Percentiles rank a stretch among this genome's conserved stretches.
Conservation (phyloP, 2,888 invertebrate species). For the Epistrophe grossulariae region DNA sequence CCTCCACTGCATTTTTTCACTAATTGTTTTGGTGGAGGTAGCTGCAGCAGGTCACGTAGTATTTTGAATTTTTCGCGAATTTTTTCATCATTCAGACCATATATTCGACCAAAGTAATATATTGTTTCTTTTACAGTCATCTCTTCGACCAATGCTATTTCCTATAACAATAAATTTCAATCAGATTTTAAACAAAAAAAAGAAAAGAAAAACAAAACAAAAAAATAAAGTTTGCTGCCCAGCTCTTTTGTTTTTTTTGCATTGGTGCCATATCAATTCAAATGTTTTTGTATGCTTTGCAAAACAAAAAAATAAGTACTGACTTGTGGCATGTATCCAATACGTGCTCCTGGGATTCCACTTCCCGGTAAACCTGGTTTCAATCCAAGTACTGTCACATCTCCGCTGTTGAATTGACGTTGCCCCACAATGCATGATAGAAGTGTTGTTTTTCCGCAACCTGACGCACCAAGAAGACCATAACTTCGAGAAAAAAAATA, state of each 20-base stretch:
- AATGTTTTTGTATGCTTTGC: slow-evolving; percentile 7
- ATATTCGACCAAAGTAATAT: slow-evolving; percentile 93
- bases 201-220: background rate
- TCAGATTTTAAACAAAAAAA: background rate
- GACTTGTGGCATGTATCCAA: slow-evolving; percentile 95
- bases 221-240: slow-evolving; percentile 25
- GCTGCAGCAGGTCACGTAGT: slow-evolving; percentile 89
- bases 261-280: slow-evolving; percentile 25
- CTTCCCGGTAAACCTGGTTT: slow-evolving; percentile 88
- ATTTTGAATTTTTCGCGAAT: slow-evolving; percentile 88
- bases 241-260: slow-evolving; percentile 61
- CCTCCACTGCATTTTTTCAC: slow-evolving; percentile 93
- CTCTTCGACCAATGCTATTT: slow-evolving; percentile 91
- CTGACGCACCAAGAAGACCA: slow-evolving; percentile 94
- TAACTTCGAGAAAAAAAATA: slow-evolving; percentile 85
- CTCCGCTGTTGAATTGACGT: slow-evolving; percentile 89
- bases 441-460: slow-evolving; percentile 95
- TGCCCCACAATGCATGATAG: slow-evolving; percentile 93
- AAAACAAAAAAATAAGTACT: slow-evolving; percentile 39
- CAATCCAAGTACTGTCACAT: slow-evolving; percentile 90
- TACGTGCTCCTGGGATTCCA: slow-evolving; percentile 88
- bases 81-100: slow-evolving; percentile 88
- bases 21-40: slow-evolving; percentile 88
- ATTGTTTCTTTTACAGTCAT: slow-evolving; percentile 93
- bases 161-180: slow-evolving; percentile 84